A percentile compares a stretch with the other conserved stretches of the same genome.
Evolutionary conservation across 2,113 vertebrate genomes (phyloP).

Genomic region (Aegypius monachus): DNA sequence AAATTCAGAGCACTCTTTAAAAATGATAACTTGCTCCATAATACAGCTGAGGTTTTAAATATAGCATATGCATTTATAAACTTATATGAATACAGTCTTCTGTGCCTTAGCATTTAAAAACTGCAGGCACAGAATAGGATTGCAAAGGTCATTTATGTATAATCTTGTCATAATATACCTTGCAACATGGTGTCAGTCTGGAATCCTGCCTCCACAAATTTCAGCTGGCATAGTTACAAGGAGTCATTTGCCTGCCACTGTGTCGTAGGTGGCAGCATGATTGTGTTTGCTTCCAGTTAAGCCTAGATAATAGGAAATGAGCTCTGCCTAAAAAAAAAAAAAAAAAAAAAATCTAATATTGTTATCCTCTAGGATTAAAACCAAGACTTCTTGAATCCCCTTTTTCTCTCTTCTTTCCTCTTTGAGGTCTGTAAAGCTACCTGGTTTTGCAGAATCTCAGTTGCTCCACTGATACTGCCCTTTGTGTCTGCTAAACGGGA

Average conservation of each 20-base stretch:
- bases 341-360: not conserved
- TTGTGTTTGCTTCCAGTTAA: not conserved
- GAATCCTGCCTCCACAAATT: not conserved
- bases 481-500: not conserved
- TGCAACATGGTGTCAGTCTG: not conserved
- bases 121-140: not conserved
- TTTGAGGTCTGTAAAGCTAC: not conserved
- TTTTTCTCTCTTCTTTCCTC: not conserved
- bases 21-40: not conserved
- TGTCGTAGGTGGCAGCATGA: not conserved
- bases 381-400: not conserved
- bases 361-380: not conserved
- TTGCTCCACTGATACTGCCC: not conserved
- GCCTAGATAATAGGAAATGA: not conserved
- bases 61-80: not conserved
- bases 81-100: not conserved
- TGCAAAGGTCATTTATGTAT: not conserved
- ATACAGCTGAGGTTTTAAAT: not conserved
- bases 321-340: not conserved
- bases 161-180: not conserved
- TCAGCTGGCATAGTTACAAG: not conserved
- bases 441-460: not conserved
- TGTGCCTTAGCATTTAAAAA: not conserved
- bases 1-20: not conserved
- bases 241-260: not conserved